phyloP scores from a whole-genome alignment of 1,140 invertebrate species.

The Glossosoma conforme region DNA sequence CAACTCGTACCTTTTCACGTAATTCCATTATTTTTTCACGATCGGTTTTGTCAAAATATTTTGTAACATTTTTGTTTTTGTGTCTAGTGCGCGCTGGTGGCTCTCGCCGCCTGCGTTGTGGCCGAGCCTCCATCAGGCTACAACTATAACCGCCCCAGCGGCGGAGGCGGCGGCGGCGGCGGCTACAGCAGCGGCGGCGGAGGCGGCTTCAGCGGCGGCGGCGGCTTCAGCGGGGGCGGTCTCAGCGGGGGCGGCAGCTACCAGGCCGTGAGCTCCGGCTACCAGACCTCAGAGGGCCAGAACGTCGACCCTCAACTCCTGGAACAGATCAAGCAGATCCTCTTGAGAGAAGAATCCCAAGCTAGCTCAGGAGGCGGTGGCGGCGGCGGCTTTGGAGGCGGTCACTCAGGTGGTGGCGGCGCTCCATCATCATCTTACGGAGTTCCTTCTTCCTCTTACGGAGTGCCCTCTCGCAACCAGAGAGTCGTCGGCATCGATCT shows the following conservation, averaged over 20 bases:
- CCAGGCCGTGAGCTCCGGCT: constrained; percentile 61
- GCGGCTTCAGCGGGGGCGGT: constrained; percentile 32
- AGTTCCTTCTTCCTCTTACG: constrained; percentile 56
- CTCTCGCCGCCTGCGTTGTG: constrained; percentile 42
- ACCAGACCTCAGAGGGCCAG: constrained; percentile 66
- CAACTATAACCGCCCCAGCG: constrained; percentile 47
- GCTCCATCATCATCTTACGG: constrained; percentile 51
- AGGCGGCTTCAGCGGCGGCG: constrained; percentile 38
- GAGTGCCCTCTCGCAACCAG: constrained; percentile 51
- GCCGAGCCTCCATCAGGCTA: constrained; percentile 47
- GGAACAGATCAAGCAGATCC: constrained; percentile 70
- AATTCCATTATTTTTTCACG: too few species aligned
- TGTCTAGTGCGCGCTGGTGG: constrained; percentile 48
- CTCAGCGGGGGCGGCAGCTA: constrained; percentile 55
- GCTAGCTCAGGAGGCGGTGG: constrained; percentile 43
- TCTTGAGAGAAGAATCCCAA: constrained; percentile 64
- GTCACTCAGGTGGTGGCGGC: constrained; percentile 41
- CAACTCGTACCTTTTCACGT: too few species aligned
- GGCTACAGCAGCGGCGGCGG: constrained; percentile 50
- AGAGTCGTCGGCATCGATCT: constrained; percentile 70
- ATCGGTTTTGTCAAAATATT: neutral
- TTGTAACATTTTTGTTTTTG: constrained; percentile 8
- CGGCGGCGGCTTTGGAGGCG: constrained; percentile 41
- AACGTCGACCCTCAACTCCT: constrained; percentile 66
- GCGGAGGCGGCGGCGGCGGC: constrained; percentile 29